A percentile compares a stretch with the other conserved stretches of the same genome.
phyloP scores from a whole-genome alignment of 2,888 invertebrate genomes.

The Corythucha ciliata region DNA sequence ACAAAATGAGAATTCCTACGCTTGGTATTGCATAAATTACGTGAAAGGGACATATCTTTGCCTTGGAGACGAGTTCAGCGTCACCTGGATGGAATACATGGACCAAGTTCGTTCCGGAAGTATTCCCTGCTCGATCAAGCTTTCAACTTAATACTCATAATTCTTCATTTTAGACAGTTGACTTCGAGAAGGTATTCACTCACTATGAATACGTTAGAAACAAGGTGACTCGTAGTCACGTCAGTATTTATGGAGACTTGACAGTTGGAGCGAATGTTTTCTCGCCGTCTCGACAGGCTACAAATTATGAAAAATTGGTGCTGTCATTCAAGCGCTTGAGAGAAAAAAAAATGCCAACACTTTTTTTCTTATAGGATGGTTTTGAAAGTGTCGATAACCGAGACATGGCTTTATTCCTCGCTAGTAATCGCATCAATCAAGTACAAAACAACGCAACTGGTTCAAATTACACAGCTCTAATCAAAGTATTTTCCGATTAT shows the following conservation, averaged over 20 bases:
- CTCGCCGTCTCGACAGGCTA: too few species aligned
- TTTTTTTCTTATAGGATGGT: too few species aligned
- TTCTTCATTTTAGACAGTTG: neutral
- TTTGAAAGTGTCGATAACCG: too few species aligned
- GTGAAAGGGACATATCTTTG: slow-evolving; percentile 44
- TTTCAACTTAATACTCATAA: neutral
- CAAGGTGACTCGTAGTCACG: slow-evolving; percentile 20
- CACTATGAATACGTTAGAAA: slow-evolving; percentile 21
- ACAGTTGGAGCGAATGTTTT: too few species aligned
- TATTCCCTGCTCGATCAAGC: slow-evolving; percentile 35
- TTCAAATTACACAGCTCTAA: too few species aligned
- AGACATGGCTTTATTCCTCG: too few species aligned
- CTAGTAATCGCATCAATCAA: too few species aligned
- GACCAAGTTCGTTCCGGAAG: slow-evolving; percentile 44
- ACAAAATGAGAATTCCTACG: slow-evolving; percentile 49
- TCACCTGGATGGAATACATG: slow-evolving; percentile 53
- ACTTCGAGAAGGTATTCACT: slow-evolving; percentile 18
- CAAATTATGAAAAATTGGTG: too few species aligned
- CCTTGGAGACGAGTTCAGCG: slow-evolving; percentile 51
- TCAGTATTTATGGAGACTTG: slow-evolving; percentile 25
- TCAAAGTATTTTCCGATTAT: too few species aligned
- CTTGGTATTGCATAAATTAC: slow-evolving; percentile 47
- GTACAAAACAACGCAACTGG: too few species aligned
- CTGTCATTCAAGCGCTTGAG: too few species aligned
- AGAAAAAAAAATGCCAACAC: too few species aligned